Evolutionary conservation across 2,888 invertebrate species (phyloP), one percentile per base, ranked within the genome.

Genomic region (Temnothorax ravouxi): DNA sequence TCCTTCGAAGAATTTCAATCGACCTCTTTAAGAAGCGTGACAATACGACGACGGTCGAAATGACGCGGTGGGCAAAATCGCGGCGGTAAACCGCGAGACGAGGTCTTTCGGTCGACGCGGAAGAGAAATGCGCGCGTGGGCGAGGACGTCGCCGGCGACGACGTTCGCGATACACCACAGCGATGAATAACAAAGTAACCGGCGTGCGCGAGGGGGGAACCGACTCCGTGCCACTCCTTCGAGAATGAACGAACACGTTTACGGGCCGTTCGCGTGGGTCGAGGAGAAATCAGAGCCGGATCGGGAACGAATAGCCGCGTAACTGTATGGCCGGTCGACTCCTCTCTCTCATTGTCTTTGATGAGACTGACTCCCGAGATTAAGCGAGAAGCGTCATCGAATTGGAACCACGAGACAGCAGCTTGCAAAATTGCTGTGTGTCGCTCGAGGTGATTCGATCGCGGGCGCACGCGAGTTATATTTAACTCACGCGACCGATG

Each of bases 211-310:
- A 56, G 56, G 38, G 56, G 38, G 25, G 50, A 76, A 44, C 56
- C 34, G 67, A 76, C 21, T 38, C 25, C 54, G 6, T 29, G 69
- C 71, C 66, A 61, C 85, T 85, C 71, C 74, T 74, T 79, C 25
- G 52, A 79, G 79, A 84, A 44, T 64, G 67, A 18, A 83, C 59
- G 21, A 11, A 44, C 64, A 21, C 80, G 59, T 50, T 71, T 62
- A 13, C 25, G 59, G 64, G 44, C 52, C 56, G 61, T 25, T 86
- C 66, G 89, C 90, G 89, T 91, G 89, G 90, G 89, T 91, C 89
- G 83, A 89, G 86, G 91, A 92, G 92, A 92, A 92, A 92, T 92
- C 91, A 87, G 80, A 80, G 80, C 84, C 87, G 88, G 88, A 90
- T 90, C 88, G 89, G 85, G 87, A 89, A 88, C 89, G 83, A 67